Base-by-base conservation (phyloP, 2,888 invertebrate species). In the Parthenolecanium corni region DNA sequence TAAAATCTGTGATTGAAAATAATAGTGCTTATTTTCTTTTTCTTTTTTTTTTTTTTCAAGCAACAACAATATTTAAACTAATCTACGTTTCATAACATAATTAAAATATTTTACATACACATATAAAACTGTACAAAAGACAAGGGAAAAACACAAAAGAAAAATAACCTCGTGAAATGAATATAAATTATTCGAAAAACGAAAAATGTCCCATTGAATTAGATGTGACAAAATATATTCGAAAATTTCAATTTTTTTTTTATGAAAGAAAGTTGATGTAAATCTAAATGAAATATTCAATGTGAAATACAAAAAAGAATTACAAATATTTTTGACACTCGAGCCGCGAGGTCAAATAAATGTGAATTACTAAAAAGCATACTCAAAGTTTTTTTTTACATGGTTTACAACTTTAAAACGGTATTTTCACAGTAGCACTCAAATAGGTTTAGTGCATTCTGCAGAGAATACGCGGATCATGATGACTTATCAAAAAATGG, bases 51-150 rank as follows among this genome's bases (percentile, higher is more conserved):
- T 11, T 52, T 52, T 38, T 38, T 38, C 52, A 52, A 52, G 52
- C 52, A 52, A 52, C 52, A 52, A 52, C 52, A 38, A 38, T 21
- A 52, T 18, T 52, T 38, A 52, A 52, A 36, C 52, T 6, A 4
- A 38, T 52, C n/a, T 16, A 44, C 44, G 18, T 12, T 18, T 16
- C 36, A 18, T 20, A 52, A 52, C 52, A 36, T 36, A n/a, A 36
- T 52, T 38, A 9, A 38, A 38, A 52, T 52, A 25, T 31, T 52
- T 31, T 25, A 31, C 25, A 52, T 52, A 51, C 36, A 52, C 36
- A 52, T 52, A 52, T 20, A 52, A 52, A 52, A 52, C 21, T 52
- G 52, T 52, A 52, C 52, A 52, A 52, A 52, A 31, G 31, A 31
- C n/a, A n/a, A n/a, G n/a, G 31, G 9, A 24, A 52, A 24, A 52